phyloP scores from a whole-genome alignment of 2,113 vertebrate genomes.

The Datnioides undecimradiatus region DNA sequence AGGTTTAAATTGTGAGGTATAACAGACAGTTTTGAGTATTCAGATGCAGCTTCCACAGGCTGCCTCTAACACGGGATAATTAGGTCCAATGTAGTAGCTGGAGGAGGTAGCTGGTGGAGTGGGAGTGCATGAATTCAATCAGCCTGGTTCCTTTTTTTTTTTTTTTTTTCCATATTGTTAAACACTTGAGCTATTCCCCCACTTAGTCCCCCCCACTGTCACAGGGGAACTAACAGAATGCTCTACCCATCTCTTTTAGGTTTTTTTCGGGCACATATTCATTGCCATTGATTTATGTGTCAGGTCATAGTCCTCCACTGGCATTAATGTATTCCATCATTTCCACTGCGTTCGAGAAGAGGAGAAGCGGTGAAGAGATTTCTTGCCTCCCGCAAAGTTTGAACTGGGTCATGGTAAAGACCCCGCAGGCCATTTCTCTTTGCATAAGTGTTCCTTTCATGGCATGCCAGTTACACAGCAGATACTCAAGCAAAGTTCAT shows the following conservation, averaged over 20 bases:
- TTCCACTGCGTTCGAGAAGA: conserved; percentile 61
- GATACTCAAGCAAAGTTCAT: conserved; percentile 49
- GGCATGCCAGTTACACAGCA: conserved; percentile 63
- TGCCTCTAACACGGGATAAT: conserved; percentile 75
- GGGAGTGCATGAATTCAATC: conserved; percentile 75
- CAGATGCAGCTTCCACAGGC: conserved; percentile 66
- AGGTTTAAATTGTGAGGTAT: conserved; percentile 55
- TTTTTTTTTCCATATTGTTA: conserved; percentile 66
- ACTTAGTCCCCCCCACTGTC: conserved; percentile 32
- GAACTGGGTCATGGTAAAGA: conserved; percentile 71
- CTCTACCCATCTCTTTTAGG: conserved; percentile 58
- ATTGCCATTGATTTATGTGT: conserved; percentile 78
- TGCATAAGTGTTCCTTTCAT: conserved; percentile 68
- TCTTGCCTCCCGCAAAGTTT: conserved; percentile 71
- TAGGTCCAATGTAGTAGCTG: conserved; percentile 69
- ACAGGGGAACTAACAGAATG: conserved; percentile 69
- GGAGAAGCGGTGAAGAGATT: conserved; percentile 54
- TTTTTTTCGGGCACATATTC: conserved; percentile 74
- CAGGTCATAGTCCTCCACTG: conserved; percentile 72
- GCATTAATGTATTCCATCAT: conserved; percentile 78
- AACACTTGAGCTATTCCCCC: conserved; percentile 68
- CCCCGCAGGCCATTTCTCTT: conserved; percentile 63
- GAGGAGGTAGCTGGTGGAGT: conserved; percentile 68
- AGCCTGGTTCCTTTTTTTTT: no score
- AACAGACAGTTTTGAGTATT: conserved; percentile 68